These are phyloP conservation scores for Rhabdornis inornatus DNA, from an alignment of 2,113 vertebrate species.

Conservation along the genomic window DNA sequence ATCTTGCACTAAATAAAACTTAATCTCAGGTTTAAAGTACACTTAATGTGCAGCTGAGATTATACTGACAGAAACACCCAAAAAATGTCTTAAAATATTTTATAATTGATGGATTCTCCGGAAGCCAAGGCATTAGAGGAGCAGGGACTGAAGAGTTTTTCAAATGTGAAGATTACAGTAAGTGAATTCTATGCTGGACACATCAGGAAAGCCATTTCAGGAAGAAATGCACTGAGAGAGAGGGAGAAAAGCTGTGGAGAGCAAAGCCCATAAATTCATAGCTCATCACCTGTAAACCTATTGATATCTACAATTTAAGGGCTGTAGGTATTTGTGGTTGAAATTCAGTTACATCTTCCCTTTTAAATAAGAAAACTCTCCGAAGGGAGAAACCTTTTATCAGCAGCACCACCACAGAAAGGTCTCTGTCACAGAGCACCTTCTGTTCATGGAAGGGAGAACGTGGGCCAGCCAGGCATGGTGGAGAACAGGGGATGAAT, in stretches of 20 bases:
- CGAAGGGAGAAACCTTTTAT: neutral
- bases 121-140: neutral
- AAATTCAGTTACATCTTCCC: slow-evolving; percentile 15
- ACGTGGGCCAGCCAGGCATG: neutral
- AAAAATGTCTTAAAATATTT: slow-evolving; percentile 6
- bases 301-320: neutral
- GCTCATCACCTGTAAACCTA: neutral
- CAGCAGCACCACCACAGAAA: neutral
- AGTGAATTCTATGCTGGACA: neutral
- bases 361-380: slow-evolving; percentile 10
- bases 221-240: neutral
- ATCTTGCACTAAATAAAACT: neutral
- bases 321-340: neutral
- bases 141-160: neutral
- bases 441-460: neutral
- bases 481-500: neutral
- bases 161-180: neutral
- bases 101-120: neutral
- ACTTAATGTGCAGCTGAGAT: neutral
- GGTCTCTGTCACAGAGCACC: neutral
- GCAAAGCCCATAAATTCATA: slow-evolving; percentile 1
- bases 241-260: neutral
- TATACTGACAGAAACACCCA: neutral
- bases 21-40: neutral
- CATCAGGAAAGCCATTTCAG: neutral